phyloP scores from a whole-genome alignment of 2,113 vertebrate genomes.

The Callocephalon fimbriatum region DNA sequence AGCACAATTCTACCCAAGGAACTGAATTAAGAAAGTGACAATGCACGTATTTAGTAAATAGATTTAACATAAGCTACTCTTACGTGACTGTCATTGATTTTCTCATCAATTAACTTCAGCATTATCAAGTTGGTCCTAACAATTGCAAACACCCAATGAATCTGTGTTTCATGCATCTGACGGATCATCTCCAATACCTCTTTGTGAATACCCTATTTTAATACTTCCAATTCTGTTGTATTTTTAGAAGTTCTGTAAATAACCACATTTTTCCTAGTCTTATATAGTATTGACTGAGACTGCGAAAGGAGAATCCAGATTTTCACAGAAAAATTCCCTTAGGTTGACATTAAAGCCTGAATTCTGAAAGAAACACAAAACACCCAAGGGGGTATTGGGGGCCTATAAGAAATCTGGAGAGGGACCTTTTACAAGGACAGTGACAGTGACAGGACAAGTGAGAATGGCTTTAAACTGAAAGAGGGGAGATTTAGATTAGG shows the following conservation, averaged over 20 bases:
- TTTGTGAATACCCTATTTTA: neutral
- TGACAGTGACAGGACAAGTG: too few species aligned
- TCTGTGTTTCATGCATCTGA: neutral
- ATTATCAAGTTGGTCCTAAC: neutral
- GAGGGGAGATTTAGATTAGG: too few species aligned
- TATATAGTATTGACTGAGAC: neutral
- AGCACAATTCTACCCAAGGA: neutral
- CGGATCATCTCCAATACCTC: neutral
- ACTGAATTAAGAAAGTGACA: neutral
- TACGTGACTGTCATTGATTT: neutral
- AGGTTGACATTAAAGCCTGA: neutral
- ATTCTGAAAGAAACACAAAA: neutral
- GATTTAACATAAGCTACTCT: neutral
- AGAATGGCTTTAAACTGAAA: too few species aligned
- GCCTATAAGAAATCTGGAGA: neutral
- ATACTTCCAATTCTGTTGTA: neutral
- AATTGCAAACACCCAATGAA: neutral
- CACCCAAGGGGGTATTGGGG: neutral
- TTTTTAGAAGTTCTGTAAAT: neutral
- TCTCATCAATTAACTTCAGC: neutral
- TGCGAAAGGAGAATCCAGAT: neutral
- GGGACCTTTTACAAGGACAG: neutral
- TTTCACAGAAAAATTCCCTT: neutral
- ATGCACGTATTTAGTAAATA: neutral
- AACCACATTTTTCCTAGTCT: neutral